phyloP scores from a whole-genome alignment of 2,113 vertebrate genomes.

The Pachycephala philippinensis region DNA sequence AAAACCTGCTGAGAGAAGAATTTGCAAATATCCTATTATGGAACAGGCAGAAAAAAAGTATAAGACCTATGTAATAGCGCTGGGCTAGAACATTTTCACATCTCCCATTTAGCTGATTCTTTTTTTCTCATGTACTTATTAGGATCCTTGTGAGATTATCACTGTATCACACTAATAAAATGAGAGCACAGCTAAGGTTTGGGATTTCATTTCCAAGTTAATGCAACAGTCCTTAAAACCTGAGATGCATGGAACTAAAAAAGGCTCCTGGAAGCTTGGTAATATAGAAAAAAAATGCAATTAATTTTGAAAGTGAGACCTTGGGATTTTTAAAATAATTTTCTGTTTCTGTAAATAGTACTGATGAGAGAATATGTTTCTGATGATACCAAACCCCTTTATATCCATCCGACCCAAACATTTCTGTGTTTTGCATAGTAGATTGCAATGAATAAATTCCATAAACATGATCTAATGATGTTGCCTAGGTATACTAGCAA shows the following conservation, averaged over 20 bases:
- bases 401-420: not conserved
- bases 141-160: not conserved
- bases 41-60: not conserved
- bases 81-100: constrained; percentile 3
- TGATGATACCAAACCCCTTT: not conserved
- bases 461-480: not conserved
- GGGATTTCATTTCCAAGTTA: not conserved
- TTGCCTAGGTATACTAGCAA: not conserved
- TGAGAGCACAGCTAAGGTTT: not conserved
- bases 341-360: not conserved
- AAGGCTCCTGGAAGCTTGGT: not conserved
- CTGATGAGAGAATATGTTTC: not conserved
- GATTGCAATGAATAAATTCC: not conserved
- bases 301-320: not conserved
- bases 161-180: not conserved
- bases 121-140: not conserved
- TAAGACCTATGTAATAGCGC: constrained; percentile 9
- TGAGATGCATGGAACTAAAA: not conserved
- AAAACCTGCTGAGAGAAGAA: constrained; percentile 73
- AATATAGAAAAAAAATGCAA: not conserved
- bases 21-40: constrained; percentile 64
- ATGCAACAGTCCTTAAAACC: not conserved
- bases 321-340: not conserved
- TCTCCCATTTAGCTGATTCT: not conserved
- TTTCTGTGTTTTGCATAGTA: not conserved